Conservation (phyloP, 2,113 vertebrate species). For the Protomyctophum bolini region DNA sequence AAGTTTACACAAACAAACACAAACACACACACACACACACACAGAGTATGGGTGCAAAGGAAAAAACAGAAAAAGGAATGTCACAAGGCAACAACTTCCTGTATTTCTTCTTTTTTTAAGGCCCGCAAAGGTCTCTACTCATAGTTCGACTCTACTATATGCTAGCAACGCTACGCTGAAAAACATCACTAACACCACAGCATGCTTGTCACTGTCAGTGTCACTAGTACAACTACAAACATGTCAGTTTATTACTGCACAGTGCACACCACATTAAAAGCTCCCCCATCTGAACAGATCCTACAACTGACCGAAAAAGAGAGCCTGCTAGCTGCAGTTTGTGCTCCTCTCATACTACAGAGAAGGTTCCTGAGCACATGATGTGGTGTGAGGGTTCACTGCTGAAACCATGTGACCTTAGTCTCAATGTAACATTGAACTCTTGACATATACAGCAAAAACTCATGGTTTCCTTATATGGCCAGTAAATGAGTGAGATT, state of each 20-base stretch:
- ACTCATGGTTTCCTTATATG: not conserved
- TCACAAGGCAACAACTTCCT: slow-evolving; percentile 69
- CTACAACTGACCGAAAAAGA: no score
- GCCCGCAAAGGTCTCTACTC: not conserved
- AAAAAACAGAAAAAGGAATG: slow-evolving; percentile 23
- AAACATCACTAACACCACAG: no score
- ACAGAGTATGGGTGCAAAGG: not conserved
- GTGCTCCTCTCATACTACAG: no score
- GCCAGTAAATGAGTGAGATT: not conserved
- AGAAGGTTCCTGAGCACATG: not conserved
- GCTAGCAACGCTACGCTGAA: no score
- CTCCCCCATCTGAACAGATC: no score
- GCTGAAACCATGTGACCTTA: slow-evolving; percentile 1
- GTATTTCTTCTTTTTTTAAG: slow-evolving; percentile 42
- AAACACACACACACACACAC: not conserved
- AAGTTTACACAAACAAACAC: no score
- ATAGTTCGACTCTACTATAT: not conserved
- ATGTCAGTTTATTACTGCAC: no score
- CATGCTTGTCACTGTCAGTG: no score
- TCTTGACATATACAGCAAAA: not conserved
- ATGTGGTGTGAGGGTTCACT: not conserved
- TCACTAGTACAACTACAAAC: no score
- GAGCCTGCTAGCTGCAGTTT: no score
- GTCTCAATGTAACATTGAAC: not conserved
- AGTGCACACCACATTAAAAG: no score